Percentiles rank a stretch among this genome's conserved stretches.
Evolutionary conservation across 2,113 vertebrate genomes (phyloP).

Genomic region (Hydropotes inermis): DNA sequence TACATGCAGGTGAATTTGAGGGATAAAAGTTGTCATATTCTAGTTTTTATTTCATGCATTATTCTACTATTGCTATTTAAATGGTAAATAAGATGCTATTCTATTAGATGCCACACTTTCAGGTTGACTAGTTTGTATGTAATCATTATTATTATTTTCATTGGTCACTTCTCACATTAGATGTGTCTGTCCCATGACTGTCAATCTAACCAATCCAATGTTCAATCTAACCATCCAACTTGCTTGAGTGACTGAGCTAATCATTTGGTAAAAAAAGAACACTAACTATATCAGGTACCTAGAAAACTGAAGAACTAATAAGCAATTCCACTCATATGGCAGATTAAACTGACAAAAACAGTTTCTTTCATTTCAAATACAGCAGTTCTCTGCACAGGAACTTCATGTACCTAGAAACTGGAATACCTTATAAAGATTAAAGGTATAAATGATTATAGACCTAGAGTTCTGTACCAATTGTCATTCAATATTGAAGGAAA

Average conservation of each 20-base stretch:
- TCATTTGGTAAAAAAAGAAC: not conserved
- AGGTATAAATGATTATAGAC: not conserved
- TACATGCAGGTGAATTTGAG: not conserved
- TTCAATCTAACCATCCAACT: not conserved
- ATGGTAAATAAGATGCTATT: not conserved
- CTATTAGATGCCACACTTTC: not conserved
- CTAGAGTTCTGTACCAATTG: not conserved
- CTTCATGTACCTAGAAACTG: not conserved
- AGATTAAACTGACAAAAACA: not conserved
- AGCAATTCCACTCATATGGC: not conserved
- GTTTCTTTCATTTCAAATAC: not conserved
- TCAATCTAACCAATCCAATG: not conserved
- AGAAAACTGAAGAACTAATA: not conserved
- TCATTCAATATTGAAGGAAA: not conserved
- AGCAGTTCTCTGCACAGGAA: not conserved
- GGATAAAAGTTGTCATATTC: not conserved
- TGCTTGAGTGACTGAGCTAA: not conserved
- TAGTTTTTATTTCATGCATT: not conserved
- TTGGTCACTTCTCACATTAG: not conserved
- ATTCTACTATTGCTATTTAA: not conserved
- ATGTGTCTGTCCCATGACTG: not conserved
- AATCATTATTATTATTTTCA: not conserved
- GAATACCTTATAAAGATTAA: not conserved
- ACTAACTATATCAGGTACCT: not conserved
- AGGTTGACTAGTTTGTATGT: not conserved